A percentile compares a stretch with the other conserved stretches of the same genome.
Evolutionary conservation across 2,113 vertebrate genomes (phyloP).

Genomic region (Oreochromis niloticus): DNA sequence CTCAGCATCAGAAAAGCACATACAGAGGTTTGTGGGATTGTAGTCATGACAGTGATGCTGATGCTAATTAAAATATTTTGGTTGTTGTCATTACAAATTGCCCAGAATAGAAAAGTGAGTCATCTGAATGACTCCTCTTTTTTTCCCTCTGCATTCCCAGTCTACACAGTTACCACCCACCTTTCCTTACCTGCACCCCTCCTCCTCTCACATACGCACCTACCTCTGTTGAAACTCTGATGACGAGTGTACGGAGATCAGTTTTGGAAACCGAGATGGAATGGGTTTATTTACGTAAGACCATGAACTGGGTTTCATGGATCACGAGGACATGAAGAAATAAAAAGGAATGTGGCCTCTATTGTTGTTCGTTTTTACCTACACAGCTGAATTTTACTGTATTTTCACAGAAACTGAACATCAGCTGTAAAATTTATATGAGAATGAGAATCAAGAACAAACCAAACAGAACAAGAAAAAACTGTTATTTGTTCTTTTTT

Average conservation of each 20-base stretch:
- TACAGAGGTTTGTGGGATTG: background rate
- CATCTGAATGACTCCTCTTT: background rate
- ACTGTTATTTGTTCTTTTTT: background rate
- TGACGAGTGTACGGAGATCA: background rate
- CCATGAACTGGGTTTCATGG: background rate
- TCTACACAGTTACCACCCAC: background rate
- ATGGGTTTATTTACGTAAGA: background rate
- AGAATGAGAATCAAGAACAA: background rate
- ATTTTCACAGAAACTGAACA: background rate
- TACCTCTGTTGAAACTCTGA: constrained; percentile 34
- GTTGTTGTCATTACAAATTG: background rate
- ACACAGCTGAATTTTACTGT: background rate
- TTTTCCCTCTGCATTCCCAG: background rate
- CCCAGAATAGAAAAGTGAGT: background rate
- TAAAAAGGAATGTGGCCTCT: background rate
- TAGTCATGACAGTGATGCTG: background rate
- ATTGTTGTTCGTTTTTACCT: background rate
- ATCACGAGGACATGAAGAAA: background rate
- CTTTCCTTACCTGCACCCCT: background rate
- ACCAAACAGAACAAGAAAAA: background rate
- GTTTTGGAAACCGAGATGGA: background rate
- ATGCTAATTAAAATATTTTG: background rate
- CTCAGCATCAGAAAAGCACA: background rate
- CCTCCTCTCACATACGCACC: background rate
- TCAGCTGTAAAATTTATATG: background rate